A percentile compares a stretch with the other conserved stretches of the same genome.
phyloP scores from a whole-genome alignment of 2,888 invertebrate genomes.

The Tachina grossa region DNA sequence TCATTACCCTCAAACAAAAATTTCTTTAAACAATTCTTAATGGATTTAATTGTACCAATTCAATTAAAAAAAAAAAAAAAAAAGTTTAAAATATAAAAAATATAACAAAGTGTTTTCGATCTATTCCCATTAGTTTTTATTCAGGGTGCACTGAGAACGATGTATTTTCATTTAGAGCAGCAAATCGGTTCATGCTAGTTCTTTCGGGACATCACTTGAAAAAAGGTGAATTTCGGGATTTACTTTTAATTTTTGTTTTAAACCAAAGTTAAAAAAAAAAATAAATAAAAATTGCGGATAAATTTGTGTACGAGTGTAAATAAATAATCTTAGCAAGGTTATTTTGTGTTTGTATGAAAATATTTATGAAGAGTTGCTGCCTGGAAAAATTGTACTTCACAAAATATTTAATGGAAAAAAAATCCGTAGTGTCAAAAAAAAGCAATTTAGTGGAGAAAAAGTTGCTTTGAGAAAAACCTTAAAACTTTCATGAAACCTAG shows the following conservation, averaged over 20 bases:
- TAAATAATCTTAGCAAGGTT: neutral
- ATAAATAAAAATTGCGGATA: neutral
- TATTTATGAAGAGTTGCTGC: no score
- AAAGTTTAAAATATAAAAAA: neutral
- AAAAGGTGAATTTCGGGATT: neutral
- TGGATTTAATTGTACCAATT: slow-evolving; percentile 39
- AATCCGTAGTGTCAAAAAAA: no score
- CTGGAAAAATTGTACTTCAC: no score
- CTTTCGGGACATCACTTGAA: neutral
- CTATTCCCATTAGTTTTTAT: slow-evolving; percentile 17
- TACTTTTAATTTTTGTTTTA: neutral
- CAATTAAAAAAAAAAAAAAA: neutral
- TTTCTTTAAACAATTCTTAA: slow-evolving; percentile 32
- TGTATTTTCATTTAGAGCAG: slow-evolving; percentile 17
- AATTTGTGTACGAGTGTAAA: neutral
- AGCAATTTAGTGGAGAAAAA: no score
- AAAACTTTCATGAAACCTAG: no score
- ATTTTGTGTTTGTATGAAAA: no score
- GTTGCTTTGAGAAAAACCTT: no score
- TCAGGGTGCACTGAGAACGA: slow-evolving; percentile 14
- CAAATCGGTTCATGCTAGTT: slow-evolving; percentile 20
- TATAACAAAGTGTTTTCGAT: slow-evolving; percentile 32
- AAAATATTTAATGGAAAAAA: no score
- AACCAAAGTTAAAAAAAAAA: neutral
- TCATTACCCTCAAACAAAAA: slow-evolving; percentile 29